These are phyloP conservation scores for Brassicogethes aeneus DNA, from an alignment of 2,888 invertebrate species.

Conservation along the genomic window DNA sequence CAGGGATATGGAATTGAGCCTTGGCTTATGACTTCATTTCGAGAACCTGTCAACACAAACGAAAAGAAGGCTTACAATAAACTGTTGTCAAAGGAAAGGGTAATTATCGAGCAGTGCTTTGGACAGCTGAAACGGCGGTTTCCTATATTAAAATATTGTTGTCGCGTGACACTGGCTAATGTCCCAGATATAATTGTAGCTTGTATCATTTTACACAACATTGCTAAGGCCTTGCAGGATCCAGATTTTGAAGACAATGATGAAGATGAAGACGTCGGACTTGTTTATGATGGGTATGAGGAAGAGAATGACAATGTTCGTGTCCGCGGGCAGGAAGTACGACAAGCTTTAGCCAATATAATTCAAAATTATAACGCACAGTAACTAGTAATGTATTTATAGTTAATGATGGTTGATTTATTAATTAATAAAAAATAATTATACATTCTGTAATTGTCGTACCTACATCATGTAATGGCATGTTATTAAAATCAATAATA, in stretches of 20 bases:
- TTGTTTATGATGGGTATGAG: no score
- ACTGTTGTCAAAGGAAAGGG: slow-evolving; percentile 12
- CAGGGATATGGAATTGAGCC: slow-evolving; percentile 16
- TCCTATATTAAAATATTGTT: slow-evolving; percentile 11
- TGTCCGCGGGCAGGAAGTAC: slow-evolving; percentile 3
- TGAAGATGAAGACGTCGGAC: no score
- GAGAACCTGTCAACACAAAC: slow-evolving; percentile 13
- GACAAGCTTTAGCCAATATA: slow-evolving; percentile 7
- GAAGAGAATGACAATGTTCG: slow-evolving; percentile 8
- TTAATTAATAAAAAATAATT: no score
- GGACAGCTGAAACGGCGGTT: slow-evolving; percentile 16
- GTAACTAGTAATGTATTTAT: no score
- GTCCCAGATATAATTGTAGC: no score
- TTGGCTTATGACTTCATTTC: slow-evolving; percentile 15
- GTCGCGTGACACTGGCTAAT: no score
- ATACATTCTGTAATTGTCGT: no score
- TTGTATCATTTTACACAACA: slow-evolving; percentile 9
- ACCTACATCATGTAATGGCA: no score
- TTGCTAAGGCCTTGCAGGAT: slow-evolving; percentile 11
- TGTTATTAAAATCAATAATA: no score
- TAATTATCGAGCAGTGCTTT: slow-evolving; percentile 18
- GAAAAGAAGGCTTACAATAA: slow-evolving; percentile 12
- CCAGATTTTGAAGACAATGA: no score
- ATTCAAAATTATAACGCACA: no score
- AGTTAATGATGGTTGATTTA: no score